Percentiles rank a stretch among this genome's conserved stretches.
These are phyloP conservation scores for Platalea minor DNA, from an alignment of 2,797 vertebrate genomes.

Conservation along the genomic window DNA sequence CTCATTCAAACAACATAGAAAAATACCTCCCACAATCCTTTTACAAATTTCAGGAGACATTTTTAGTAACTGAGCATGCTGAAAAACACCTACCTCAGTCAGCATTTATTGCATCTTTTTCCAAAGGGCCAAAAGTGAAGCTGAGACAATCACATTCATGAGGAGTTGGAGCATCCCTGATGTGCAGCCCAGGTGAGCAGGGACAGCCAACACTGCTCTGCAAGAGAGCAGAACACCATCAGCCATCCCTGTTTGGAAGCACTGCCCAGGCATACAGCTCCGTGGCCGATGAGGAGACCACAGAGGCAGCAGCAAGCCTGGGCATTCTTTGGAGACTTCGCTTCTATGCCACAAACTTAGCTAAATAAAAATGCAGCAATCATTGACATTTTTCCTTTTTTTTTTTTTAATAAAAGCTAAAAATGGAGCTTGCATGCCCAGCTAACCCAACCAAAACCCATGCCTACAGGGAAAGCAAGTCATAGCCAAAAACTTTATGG, in stretches of 20 bases:
- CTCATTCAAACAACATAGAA: neutral
- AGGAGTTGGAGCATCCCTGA: neutral
- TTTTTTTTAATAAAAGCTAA: neutral
- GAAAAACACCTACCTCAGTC: neutral
- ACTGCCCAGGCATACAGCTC: rapidly evolving
- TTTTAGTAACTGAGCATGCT: neutral
- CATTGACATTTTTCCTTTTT: no score
- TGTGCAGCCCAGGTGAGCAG: neutral
- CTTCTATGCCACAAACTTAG: neutral
- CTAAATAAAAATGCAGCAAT: neutral
- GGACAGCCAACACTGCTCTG: neutral
- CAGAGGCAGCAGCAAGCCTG: neutral
- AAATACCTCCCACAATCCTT: neutral
- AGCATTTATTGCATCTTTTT: neutral
- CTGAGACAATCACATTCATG: rapidly evolving
- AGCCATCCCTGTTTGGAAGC: neutral
- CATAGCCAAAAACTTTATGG: neutral
- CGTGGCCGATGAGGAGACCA: rapidly evolving
- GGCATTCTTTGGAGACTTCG: neutral
- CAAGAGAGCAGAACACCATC: neutral
- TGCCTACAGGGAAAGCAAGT: neutral
- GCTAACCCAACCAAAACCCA: neutral
- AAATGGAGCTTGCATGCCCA: neutral
- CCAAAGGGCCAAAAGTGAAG: neutral
- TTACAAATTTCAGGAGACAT: neutral